Base-by-base conservation (phyloP, 2,113 vertebrate species). In the Prionailurus viverrinus region DNA sequence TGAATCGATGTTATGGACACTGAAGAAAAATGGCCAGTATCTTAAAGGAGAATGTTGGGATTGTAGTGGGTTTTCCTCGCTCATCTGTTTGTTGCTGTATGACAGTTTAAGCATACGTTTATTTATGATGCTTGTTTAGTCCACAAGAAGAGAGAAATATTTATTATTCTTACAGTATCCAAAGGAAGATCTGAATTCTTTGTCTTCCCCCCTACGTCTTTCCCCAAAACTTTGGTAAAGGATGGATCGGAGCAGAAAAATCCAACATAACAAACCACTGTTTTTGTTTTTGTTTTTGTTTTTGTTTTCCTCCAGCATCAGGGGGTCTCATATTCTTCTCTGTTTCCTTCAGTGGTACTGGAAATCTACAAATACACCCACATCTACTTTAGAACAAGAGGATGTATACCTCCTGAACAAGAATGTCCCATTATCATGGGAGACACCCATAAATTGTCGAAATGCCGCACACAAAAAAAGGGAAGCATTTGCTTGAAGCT, bases 381-480 rank as follows among this genome's bases (percentile, higher is more conserved):
- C 7, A 63, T 76, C 39, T 58, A 25, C 9, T 69, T 89, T n/a
- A 85, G 80, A 39, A 48, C 1, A 31, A 25, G 18, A 80, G 39
- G 58, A 91, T 73, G 91, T 89, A n/a, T 68, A 69, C 68, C 88
- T 94, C 16, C 81, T 41, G 71, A 94, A 87, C 10, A 29, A 93
- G 53, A 94, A 89, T 74, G 69, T 13, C 23, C 53, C 51, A 25
- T 88, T 73, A 8, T 51, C 19, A 27, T 39, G 13, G 5, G 66
- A 93, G 25, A 48, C 33, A 69, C 39, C 33, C 19, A 93, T 79
- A 92, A 83, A 74, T 31, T 76, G 51, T 66, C n/a, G 55, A 10
- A 53, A 10, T 6, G 3, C 18, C 48, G 33, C 33, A 51, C 45
- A 14, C 33, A 58, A 68, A 79, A 33, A 51, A 63, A 36, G 55